Conservation (phyloP, 2,797 vertebrate species). For the Coluber constrictor region DNA sequence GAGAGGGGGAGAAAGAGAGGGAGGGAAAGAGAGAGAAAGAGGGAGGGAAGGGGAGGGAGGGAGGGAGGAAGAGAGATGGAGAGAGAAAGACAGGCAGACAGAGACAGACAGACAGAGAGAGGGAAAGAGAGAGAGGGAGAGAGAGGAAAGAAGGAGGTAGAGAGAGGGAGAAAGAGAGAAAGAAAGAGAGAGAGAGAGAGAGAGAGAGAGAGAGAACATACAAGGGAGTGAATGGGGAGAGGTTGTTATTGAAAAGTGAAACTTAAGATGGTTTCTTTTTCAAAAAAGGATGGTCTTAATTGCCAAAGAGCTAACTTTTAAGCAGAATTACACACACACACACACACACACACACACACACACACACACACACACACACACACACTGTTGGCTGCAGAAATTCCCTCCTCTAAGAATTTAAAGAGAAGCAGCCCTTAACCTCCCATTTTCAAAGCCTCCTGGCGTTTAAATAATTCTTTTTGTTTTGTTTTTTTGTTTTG, state of each 20-base stretch:
- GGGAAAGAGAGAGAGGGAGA: constrained; percentile 16
- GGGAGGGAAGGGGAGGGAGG: too few species aligned
- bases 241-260: background rate
- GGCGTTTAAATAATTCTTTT: constrained; percentile 24
- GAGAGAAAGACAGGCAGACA: background rate
- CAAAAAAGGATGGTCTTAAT: background rate
- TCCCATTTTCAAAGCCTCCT: constrained; percentile 12
- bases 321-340: background rate
- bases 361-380: constrained; percentile 19
- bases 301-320: constrained; percentile 27
- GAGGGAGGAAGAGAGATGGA: background rate
- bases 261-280: constrained; percentile 2
- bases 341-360: constrained; percentile 14
- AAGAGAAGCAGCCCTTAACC: constrained; percentile 36
- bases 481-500: background rate
- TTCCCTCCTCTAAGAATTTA: constrained; percentile 20
- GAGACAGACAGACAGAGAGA: constrained; percentile 2
- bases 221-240: constrained; percentile 21
- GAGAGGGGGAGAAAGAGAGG: too few species aligned
- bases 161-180: constrained; percentile 35
- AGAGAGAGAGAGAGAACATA: background rate
- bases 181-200: too few species aligned
- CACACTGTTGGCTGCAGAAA: background rate
- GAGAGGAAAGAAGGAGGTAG: constrained; percentile 24
- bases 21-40: too few species aligned